phyloP scores from a whole-genome alignment of 1,140 invertebrate species.

The Sesamia nonagrioides region DNA sequence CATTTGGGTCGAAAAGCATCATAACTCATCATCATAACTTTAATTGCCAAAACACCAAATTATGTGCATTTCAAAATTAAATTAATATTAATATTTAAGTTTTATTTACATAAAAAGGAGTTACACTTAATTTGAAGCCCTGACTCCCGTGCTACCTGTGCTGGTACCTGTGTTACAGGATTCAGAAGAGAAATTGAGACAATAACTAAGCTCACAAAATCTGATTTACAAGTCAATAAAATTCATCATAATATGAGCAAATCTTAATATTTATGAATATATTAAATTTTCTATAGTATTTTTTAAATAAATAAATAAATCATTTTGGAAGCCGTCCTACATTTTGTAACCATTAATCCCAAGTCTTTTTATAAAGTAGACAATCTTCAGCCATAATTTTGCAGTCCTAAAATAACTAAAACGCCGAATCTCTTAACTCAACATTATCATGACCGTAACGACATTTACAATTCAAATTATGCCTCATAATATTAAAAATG shows the following conservation, averaged over 20 bases:
- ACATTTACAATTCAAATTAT: conserved; percentile 52
- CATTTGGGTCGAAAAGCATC: no score
- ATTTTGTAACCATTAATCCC: conserved; percentile 7
- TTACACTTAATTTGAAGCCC: no score
- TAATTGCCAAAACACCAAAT: background rate
- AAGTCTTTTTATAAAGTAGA: conserved; percentile 22
- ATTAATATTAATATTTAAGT: no score
- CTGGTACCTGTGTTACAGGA: no score
- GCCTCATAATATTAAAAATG: conserved; percentile 30
- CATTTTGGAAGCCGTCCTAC: conserved; percentile 18
- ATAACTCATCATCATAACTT: no score
- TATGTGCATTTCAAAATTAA: background rate
- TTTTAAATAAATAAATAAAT: conserved; percentile 9
- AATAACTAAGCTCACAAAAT: background rate
- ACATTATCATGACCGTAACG: conserved; percentile 25
- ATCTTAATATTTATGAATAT: background rate
- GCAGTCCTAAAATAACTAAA: conserved; percentile 5
- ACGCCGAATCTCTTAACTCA: background rate
- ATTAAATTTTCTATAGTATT: background rate
- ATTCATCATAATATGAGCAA: background rate
- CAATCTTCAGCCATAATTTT: conserved; percentile 3
- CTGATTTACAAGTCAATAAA: background rate
- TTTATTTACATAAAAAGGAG: no score
- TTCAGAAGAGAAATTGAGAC: background rate
- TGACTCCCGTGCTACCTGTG: no score